These are phyloP conservation scores for Mugil cephalus DNA, from an alignment of 2,113 vertebrate genomes.

Conservation along the genomic window DNA sequence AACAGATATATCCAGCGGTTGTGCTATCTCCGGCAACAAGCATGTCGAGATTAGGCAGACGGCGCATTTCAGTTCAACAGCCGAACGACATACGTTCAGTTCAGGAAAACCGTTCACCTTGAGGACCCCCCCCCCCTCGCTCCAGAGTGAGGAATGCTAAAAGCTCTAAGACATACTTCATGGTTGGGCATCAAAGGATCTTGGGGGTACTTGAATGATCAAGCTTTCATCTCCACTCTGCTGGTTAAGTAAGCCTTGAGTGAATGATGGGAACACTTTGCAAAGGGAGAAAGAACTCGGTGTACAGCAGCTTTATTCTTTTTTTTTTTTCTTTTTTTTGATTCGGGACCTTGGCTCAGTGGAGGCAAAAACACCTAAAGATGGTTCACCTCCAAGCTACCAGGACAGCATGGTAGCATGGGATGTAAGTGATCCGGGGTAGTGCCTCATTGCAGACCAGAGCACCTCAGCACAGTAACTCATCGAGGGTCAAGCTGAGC, in stretches of 20 bases:
- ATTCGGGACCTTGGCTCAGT: conserved; percentile 3
- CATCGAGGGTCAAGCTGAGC: conserved; percentile 49
- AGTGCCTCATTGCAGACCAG: conserved; percentile 37
- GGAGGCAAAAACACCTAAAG: conserved; percentile 28
- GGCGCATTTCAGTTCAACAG: conserved; percentile 53
- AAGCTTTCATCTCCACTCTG: conserved; percentile 71
- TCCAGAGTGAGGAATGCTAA: conserved; percentile 68
- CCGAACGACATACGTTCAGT: conserved; percentile 37
- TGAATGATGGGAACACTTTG: conserved; percentile 65
- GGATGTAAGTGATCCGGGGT: conserved; percentile 62
- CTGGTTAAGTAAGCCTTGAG: conserved; percentile 66
- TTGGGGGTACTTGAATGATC: conserved; percentile 58
- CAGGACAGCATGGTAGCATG: conserved; percentile 40
- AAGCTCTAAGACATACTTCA: conserved; percentile 74
- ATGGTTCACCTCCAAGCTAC: conserved; percentile 26
- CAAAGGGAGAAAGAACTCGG: conserved; percentile 17
- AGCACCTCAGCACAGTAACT: conserved; percentile 67
- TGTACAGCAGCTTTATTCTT: conserved; percentile 15
- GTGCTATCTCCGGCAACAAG: conserved; percentile 50
- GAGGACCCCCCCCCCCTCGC: conserved; percentile 63
- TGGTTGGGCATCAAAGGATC: conserved; percentile 68
- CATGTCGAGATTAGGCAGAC: conserved; percentile 59
- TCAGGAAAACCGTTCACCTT: conserved; percentile 36
- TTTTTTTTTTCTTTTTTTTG: too few species aligned
- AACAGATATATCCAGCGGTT: conserved; percentile 45